Conservation (phyloP, 2,888 invertebrate species). For the Eucriotettix oculatus region DNA sequence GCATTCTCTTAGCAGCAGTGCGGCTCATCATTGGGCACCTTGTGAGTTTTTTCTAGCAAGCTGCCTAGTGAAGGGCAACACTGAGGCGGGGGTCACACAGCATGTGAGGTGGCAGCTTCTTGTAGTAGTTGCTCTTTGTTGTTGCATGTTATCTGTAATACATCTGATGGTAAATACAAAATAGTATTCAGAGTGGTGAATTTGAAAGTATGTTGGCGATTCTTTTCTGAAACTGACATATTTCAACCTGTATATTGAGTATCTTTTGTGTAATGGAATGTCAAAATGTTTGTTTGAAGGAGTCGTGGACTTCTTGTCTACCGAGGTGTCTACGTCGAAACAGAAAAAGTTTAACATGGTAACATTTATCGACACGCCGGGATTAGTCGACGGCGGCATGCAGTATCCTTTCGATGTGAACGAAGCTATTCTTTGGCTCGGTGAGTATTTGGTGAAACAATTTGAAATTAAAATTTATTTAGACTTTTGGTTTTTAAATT, state of each 20-base stretch:
- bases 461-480: background rate
- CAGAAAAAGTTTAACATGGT: conserved; percentile 37
- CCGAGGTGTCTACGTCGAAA: conserved; percentile 37
- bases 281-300: conserved; percentile 21
- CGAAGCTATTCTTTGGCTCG: conserved; percentile 34
- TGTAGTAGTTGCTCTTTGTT: background rate
- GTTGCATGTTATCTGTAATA: background rate
- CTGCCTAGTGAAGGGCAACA: conserved; percentile 39
- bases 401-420: conserved; percentile 41
- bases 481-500: background rate
- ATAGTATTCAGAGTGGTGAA: background rate
- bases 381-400: conserved; percentile 40
- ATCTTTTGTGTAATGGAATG: background rate
- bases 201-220: background rate
- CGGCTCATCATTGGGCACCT: conserved; percentile 30
- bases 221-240: background rate
- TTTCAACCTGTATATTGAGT: background rate
- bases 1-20: conserved; percentile 11
- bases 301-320: conserved; percentile 33
- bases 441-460: conserved; percentile 18
- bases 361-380: conserved; percentile 40
- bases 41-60: conserved; percentile 25
- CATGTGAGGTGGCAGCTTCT: too few relatives aligned
- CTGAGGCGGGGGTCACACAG: conserved; percentile 6
- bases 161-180: background rate